Evolutionary conservation across 2,888 invertebrate species (phyloP).

Genomic region (Apotomis capreana): DNA sequence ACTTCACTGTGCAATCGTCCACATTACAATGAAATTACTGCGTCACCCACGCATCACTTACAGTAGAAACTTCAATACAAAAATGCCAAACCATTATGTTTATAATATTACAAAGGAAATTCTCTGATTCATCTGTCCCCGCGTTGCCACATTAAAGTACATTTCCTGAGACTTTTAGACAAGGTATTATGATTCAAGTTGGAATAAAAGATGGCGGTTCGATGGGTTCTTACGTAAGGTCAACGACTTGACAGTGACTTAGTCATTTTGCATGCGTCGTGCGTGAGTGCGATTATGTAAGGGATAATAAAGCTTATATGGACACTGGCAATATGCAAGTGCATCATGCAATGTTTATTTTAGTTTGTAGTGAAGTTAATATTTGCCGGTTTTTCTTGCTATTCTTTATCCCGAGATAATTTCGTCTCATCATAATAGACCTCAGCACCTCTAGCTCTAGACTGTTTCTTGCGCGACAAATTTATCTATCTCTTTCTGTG

Average conservation of each 20-base stretch:
- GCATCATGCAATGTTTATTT: constrained; percentile 5
- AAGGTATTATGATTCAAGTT: constrained; percentile 7
- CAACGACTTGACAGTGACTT: constrained; percentile 43
- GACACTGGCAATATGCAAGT: constrained; percentile 2
- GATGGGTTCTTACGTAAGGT: constrained; percentile 27
- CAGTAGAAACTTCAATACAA: constrained; percentile 10
- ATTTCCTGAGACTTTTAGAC: not conserved
- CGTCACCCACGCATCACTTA: constrained; percentile 8
- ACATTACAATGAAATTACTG: not conserved
- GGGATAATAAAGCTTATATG: constrained; percentile 31
- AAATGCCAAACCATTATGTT: constrained; percentile 13
- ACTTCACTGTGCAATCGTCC: not conserved
- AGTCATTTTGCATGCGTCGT: constrained; percentile 35
- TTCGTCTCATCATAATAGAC: too few relatives aligned
- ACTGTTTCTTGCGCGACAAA: too few relatives aligned
- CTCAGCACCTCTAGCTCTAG: too few relatives aligned
- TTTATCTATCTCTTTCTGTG: too few relatives aligned
- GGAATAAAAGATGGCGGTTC: not conserved
- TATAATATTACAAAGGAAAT: constrained; percentile 33
- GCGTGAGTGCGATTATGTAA: constrained; percentile 34
- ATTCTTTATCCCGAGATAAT: too few relatives aligned
- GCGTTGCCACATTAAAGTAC: not conserved
- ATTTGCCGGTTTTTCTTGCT: too few relatives aligned
- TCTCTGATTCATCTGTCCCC: constrained; percentile 20
- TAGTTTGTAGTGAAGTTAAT: not conserved